phyloP scores from a whole-genome alignment of 2,888 invertebrate genomes.

The Aquatica leii region DNA sequence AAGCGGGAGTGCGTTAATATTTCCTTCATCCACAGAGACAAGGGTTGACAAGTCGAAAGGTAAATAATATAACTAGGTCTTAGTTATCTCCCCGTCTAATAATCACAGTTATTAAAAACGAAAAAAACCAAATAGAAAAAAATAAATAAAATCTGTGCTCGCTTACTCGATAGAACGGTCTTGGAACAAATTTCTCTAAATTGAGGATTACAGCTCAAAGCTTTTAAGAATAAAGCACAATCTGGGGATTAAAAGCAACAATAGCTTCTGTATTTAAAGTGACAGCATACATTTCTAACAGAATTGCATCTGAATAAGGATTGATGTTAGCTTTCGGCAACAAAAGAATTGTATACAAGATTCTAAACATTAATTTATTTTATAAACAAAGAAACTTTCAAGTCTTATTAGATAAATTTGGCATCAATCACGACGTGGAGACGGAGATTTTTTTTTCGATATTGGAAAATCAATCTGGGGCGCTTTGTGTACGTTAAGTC shows the following conservation, averaged over 20 bases:
- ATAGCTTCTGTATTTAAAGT: conserved; percentile 7
- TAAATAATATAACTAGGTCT: conserved; percentile 6
- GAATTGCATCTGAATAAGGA: conserved; percentile 1
- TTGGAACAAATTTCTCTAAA: conserved; percentile 5
- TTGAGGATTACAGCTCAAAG: conserved; percentile 5
- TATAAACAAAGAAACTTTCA: too few relatives aligned
- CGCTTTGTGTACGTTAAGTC: too few relatives aligned
- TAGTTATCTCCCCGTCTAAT: too few relatives aligned
- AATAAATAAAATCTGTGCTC: too few relatives aligned
- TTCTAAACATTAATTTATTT: too few relatives aligned
- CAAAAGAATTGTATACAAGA: too few relatives aligned
- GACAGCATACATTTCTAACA: conserved; percentile 3
- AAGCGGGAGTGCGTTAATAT: conserved; percentile 8
- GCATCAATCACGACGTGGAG: too few relatives aligned
- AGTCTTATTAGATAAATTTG: too few relatives aligned
- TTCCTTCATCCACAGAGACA: conserved; percentile 6
- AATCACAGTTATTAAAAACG: too few relatives aligned
- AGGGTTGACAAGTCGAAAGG: conserved; percentile 14
- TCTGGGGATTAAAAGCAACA: conserved; percentile 8
- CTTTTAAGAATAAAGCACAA: conserved; percentile 8
- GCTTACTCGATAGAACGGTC: conserved; percentile 5
- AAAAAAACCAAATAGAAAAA: too few relatives aligned
- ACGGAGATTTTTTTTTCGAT: too few relatives aligned
- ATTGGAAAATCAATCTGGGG: too few relatives aligned
- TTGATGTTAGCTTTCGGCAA: not conserved